Evolutionary conservation across 1,140 invertebrate species (phyloP).

Genomic region (Galendromus occidentalis): DNA sequence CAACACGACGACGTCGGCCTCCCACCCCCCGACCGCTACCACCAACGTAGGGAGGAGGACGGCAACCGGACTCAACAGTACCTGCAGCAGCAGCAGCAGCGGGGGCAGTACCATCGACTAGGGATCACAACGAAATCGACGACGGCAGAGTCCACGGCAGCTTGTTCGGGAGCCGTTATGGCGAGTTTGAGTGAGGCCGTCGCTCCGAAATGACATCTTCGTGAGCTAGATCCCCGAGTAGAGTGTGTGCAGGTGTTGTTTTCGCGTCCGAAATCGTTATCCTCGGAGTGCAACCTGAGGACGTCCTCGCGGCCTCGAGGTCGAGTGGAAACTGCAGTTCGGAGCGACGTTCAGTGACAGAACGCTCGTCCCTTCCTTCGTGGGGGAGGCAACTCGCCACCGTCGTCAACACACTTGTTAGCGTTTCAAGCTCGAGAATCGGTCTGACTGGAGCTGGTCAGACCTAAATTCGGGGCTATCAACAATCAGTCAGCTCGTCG

Average conservation of each 20-base stretch:
- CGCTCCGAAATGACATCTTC: slow-evolving; percentile 14
- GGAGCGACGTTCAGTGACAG: no score
- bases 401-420: slow-evolving; percentile 36
- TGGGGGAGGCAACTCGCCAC: slow-evolving; percentile 37
- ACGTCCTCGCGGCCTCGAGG: no score
- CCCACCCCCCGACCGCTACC: not conserved
- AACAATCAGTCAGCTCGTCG: not conserved
- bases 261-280: slow-evolving; percentile 16
- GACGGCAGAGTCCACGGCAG: not conserved
- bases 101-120: slow-evolving; percentile 6
- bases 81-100: not conserved
- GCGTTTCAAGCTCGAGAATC: slow-evolving; percentile 33
- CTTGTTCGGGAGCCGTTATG: no score
- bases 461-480: not conserved
- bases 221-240: slow-evolving; percentile 16
- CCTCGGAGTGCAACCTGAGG: no score
- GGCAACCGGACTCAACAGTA: no score
- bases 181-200: not conserved
- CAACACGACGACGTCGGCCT: slow-evolving; percentile 9
- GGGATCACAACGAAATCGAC: not conserved
- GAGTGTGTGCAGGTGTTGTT: slow-evolving; percentile 20
- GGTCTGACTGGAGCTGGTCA: not conserved
- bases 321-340: no score
- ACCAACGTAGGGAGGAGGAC: no score
- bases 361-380: no score